Conservation (phyloP, 2,113 vertebrate genomes). For the Festucalex cinctus region DNA sequence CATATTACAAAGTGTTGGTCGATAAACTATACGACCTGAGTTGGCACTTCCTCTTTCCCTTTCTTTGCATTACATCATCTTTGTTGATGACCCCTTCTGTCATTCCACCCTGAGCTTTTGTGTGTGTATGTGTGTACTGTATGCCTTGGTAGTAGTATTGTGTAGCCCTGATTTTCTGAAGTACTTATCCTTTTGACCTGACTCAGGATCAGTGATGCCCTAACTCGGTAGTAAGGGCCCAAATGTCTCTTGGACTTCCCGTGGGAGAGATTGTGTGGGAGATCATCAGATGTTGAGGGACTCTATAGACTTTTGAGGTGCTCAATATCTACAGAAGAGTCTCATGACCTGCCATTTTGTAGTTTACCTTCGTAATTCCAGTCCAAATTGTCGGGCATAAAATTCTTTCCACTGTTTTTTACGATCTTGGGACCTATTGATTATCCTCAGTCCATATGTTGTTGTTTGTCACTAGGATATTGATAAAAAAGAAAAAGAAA, state of each 20-base stretch:
- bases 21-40: conserved; percentile 41
- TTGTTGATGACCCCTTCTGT: conserved; percentile 32
- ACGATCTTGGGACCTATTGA: conserved; percentile 32
- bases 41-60: conserved; percentile 33
- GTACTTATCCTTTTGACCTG: conserved; percentile 47
- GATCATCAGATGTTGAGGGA: neutral
- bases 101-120: conserved; percentile 4
- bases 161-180: conserved; percentile 36
- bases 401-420: neutral
- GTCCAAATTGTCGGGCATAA: no score
- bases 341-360: neutral
- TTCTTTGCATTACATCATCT: conserved; percentile 45
- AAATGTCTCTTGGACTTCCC: conserved; percentile 40
- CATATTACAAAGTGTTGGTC: conserved; percentile 31
- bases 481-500: conserved; percentile 30
- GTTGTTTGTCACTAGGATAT: conserved; percentile 10
- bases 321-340: neutral
- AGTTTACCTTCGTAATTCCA: neutral
- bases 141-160: neutral
- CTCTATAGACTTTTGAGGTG: no score
- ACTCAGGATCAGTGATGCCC: conserved; percentile 10
- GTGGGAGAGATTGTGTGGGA: conserved; percentile 24
- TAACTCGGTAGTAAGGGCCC: conserved; percentile 49
- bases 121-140: conserved; percentile 10
- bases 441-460: conserved; percentile 26